Evolutionary conservation across 2,113 vertebrate species (phyloP).

Genomic region (Mesocricetus auratus): DNA sequence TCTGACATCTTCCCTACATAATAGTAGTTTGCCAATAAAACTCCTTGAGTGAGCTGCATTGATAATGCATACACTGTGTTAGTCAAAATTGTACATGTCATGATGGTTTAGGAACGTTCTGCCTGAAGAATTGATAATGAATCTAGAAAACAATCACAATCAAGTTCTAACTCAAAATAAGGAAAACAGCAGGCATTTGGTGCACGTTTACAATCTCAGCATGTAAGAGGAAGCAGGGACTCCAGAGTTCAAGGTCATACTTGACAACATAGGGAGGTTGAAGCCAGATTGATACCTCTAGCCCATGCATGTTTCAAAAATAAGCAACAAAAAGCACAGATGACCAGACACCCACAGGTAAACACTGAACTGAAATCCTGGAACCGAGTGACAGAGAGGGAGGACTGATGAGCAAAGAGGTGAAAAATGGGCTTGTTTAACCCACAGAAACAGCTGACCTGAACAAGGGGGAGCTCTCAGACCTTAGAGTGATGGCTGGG

Average conservation of each 20-base stretch:
- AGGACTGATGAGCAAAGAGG: too few species aligned
- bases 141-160: neutral
- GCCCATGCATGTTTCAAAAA: neutral
- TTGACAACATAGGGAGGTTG: neutral
- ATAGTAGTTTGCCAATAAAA: neutral
- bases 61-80: neutral
- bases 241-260: neutral
- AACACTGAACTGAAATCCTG: too few species aligned
- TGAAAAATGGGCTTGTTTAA: too few species aligned
- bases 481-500: too few species aligned
- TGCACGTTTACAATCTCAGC: neutral
- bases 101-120: neutral
- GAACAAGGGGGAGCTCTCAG: too few species aligned
- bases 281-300: neutral
- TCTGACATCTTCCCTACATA: neutral
- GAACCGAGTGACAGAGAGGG: too few species aligned
- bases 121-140: neutral
- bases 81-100: neutral
- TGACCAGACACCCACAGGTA: too few species aligned
- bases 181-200: neutral
- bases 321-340: neutral
- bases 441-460: too few species aligned
- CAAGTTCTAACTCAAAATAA: neutral
- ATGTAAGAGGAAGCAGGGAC: neutral
- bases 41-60: neutral